These are phyloP conservation scores for Cyprinodon brontotheroides DNA, from an alignment of 2,113 vertebrate species.

Conservation along the genomic window DNA sequence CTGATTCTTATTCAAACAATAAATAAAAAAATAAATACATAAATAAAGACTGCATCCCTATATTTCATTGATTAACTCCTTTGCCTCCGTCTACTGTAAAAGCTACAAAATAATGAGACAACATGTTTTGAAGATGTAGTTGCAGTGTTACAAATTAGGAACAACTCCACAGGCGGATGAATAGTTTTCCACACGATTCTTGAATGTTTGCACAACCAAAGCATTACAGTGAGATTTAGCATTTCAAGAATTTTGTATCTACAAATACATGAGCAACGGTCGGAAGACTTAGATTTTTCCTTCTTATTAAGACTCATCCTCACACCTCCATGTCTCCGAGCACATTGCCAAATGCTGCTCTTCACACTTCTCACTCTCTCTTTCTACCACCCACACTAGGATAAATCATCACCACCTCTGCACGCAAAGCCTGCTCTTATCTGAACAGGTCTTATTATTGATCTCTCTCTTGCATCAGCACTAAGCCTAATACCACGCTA, in stretches of 20 bases:
- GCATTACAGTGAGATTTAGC: neutral
- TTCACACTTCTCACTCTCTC: conserved; percentile 38
- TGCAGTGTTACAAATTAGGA: neutral
- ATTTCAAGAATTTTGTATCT: neutral
- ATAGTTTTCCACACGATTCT: neutral
- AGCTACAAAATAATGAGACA: no score
- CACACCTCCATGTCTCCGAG: conserved; percentile 38
- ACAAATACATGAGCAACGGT: conserved; percentile 2
- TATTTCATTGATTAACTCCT: neutral
- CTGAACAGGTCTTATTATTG: conserved; percentile 40
- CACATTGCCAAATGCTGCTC: conserved; percentile 40
- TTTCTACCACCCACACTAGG: conserved; percentile 49
- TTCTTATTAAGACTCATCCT: conserved; percentile 22
- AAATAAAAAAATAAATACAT: no score
- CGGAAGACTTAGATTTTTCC: conserved; percentile 8
- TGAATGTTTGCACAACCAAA: neutral
- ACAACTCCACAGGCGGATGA: neutral
- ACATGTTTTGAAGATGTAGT: neutral
- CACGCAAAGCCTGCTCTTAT: conserved; percentile 48
- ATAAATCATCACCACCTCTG: conserved; percentile 54
- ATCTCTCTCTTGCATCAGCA: conserved; percentile 36
- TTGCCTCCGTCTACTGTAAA: no score
- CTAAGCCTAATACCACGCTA: conserved; percentile 23
- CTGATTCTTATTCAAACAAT: no score
- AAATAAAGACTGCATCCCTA: neutral